Conservation (phyloP, 2,797 vertebrate genomes). For the Malacoraja senta region DNA sequence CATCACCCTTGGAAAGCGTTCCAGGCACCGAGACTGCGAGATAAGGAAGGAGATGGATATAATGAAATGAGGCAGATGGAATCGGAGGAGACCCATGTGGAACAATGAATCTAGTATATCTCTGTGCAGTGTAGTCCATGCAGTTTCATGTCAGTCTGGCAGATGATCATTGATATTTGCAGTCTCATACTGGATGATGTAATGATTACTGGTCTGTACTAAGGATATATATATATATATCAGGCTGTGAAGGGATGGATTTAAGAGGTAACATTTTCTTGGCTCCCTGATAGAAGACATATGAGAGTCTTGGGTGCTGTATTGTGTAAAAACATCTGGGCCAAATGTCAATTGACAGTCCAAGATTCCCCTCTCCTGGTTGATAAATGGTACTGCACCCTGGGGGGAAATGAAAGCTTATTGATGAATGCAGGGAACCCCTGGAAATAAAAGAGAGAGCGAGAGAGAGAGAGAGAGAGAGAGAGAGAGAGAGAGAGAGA, state of each 20-base stretch:
- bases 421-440: neutral
- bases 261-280: neutral
- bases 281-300: neutral
- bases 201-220: neutral
- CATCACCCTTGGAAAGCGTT: too few species aligned
- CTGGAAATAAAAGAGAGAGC: neutral
- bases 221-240: neutral
- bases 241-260: neutral
- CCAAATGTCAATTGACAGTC: neutral
- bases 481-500: too few species aligned
- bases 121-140: neutral
- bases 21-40: neutral
- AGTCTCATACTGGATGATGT: neutral
- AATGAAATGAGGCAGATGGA: neutral
- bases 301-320: too few species aligned
- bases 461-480: too few species aligned
- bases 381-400: neutral
- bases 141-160: neutral
- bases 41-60: neutral
- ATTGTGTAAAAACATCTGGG: neutral
- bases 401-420: neutral
- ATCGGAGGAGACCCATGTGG: neutral
- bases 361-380: slow-evolving; percentile 20
- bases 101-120: neutral
- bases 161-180: neutral